Evolutionary conservation across 2,113 vertebrate species (phyloP).

Genomic region (Hydrolagus affinis): DNA sequence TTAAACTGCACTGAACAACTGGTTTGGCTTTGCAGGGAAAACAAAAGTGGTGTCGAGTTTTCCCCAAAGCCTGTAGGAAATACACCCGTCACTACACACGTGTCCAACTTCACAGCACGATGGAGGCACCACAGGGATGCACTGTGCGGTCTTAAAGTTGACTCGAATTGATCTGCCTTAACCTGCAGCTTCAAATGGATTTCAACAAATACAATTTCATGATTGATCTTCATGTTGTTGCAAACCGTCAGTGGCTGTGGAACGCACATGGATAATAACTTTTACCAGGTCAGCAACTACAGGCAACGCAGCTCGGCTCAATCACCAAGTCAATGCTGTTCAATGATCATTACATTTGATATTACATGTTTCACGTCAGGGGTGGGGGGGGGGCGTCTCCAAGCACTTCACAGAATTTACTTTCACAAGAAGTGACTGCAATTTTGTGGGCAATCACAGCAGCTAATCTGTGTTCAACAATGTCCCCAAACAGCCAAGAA

Average conservation of each 20-base stretch:
- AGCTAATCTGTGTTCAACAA: too few relatives aligned
- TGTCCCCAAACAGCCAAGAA: too few relatives aligned
- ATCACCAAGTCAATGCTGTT: not conserved
- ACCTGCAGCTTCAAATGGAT: not conserved
- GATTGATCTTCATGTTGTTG: slow-evolving; percentile 11
- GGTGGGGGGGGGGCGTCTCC: not conserved
- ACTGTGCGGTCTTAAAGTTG: not conserved
- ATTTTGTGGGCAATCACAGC: too few relatives aligned
- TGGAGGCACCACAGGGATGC: not conserved
- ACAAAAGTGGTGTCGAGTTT: not conserved
- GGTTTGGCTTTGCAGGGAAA: slow-evolving; percentile 8
- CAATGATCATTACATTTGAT: too few relatives aligned
- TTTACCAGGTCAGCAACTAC: not conserved
- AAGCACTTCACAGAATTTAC: not conserved
- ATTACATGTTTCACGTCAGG: too few relatives aligned
- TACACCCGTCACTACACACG: too few relatives aligned
- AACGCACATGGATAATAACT: not conserved
- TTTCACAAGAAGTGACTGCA: not conserved
- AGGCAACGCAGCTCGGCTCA: slow-evolving; percentile 16
- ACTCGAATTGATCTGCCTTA: not conserved
- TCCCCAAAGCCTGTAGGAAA: too few relatives aligned
- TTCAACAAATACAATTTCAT: not conserved
- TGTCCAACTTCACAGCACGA: not conserved
- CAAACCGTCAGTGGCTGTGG: not conserved
- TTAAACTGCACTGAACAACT: not conserved